Percentiles rank a stretch among this genome's conserved stretches.
These are phyloP conservation scores for Pachycephala philippinensis DNA, from an alignment of 2,113 vertebrate genomes.

Conservation along the genomic window DNA sequence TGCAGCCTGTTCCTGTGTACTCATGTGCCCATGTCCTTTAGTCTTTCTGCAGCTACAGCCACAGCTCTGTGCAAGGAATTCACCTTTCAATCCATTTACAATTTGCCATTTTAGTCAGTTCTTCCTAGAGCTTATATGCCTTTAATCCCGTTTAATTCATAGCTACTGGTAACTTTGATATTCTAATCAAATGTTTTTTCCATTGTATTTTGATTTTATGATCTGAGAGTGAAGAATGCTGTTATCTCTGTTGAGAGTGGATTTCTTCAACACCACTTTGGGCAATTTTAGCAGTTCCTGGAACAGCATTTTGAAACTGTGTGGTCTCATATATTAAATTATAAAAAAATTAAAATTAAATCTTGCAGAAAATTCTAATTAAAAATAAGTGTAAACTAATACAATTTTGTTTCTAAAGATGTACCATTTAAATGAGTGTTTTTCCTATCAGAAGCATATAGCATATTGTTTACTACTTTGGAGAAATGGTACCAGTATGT, in stretches of 20 bases:
- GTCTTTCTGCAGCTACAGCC: background rate
- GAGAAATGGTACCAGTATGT: background rate
- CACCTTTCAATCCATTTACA: background rate
- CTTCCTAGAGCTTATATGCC: background rate
- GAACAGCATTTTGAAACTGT: background rate
- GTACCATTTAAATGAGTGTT: background rate
- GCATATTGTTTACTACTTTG: background rate
- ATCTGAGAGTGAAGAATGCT: background rate
- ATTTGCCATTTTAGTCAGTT: background rate
- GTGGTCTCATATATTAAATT: background rate
- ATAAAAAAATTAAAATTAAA: background rate
- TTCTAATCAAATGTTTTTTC: background rate
- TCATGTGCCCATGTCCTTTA: accelerated
- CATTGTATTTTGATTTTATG: background rate
- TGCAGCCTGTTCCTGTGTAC: background rate
- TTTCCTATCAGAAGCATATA: background rate
- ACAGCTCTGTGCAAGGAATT: background rate
- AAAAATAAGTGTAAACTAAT: background rate
- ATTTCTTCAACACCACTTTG: background rate
- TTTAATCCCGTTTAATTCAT: background rate
- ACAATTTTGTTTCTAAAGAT: background rate
- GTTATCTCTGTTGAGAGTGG: background rate
- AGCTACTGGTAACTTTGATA: background rate
- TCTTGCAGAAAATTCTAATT: background rate
- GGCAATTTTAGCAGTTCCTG: background rate